Percentiles rank a stretch among this genome's conserved stretches.
phyloP scores from a whole-genome alignment of 2,888 invertebrate species.

The Palloptera scutellata region DNA sequence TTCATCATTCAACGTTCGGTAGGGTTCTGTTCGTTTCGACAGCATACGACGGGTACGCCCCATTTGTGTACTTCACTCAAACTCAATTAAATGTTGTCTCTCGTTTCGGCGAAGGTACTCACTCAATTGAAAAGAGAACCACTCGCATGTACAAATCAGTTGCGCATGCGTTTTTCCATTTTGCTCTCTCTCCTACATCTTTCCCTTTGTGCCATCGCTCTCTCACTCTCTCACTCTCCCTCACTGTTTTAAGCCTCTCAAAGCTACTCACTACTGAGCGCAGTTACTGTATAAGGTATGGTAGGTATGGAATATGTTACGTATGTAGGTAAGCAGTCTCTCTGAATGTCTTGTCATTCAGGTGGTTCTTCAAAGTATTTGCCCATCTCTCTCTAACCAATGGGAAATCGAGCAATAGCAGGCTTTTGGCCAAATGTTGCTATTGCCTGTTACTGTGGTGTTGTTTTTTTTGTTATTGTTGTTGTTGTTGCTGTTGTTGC shows the following conservation, averaged over 20 bases:
- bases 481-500: constrained; percentile 14
- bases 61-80: neutral
- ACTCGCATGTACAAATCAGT: neutral
- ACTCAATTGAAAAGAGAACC: neutral
- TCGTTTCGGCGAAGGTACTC: neutral
- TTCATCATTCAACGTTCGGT: constrained; percentile 33
- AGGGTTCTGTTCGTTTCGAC: constrained; percentile 3
- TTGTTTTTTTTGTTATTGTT: constrained; percentile 8
- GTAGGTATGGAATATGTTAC: neutral
- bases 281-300: no score
- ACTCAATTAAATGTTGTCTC: constrained; percentile 14
- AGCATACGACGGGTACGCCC: constrained; percentile 31
- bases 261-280: no score
- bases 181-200: constrained; percentile 9
- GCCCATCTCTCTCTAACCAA: neutral
- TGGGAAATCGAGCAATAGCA: neutral
- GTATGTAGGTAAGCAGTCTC: neutral
- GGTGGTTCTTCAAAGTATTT: constrained; percentile 6
- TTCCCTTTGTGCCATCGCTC: neutral
- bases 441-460: no score
- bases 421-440: constrained; percentile 16
- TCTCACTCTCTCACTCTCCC: neutral
- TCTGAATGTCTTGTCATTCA: constrained; percentile 3
- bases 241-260: no score
- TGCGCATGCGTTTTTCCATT: constrained; percentile 26